These are phyloP conservation scores for Marmota flaviventris DNA, from an alignment of 2,113 vertebrate genomes.

Conservation along the genomic window DNA sequence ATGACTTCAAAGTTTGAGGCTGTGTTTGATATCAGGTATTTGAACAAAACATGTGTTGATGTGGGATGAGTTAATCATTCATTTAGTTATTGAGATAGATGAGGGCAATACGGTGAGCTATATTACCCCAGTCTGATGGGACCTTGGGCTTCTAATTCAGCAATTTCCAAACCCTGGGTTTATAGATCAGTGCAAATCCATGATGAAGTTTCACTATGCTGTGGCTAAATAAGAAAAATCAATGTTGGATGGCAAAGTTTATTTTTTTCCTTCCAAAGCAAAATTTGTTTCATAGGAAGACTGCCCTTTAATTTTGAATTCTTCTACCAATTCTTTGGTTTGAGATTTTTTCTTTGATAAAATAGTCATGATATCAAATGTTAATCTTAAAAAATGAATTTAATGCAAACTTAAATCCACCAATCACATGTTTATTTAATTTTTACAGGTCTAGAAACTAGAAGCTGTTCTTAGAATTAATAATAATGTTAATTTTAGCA, in stretches of 20 bases:
- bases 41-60: slow-evolving; percentile 46
- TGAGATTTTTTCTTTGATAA: slow-evolving; percentile 33
- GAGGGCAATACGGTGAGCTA: background rate
- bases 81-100: slow-evolving; percentile 22
- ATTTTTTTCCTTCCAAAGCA: background rate
- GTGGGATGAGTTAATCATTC: background rate
- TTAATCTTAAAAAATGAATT: background rate
- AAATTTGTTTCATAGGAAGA: background rate
- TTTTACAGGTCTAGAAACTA: background rate
- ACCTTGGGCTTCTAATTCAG: background rate
- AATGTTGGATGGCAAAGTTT: background rate
- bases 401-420: background rate
- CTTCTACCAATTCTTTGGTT: background rate
- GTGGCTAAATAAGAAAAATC: slow-evolving; percentile 42
- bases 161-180: background rate
- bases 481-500: background rate
- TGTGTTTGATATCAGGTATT: slow-evolving; percentile 21
- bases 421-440: background rate
- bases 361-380: background rate
- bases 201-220: background rate
- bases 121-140: background rate
- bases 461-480: background rate
- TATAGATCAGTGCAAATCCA: background rate
- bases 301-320: background rate
- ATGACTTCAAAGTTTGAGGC: slow-evolving; percentile 34